These are phyloP conservation scores for Osmerus eperlanus DNA, from an alignment of 2,113 vertebrate genomes.

Conservation along the genomic window DNA sequence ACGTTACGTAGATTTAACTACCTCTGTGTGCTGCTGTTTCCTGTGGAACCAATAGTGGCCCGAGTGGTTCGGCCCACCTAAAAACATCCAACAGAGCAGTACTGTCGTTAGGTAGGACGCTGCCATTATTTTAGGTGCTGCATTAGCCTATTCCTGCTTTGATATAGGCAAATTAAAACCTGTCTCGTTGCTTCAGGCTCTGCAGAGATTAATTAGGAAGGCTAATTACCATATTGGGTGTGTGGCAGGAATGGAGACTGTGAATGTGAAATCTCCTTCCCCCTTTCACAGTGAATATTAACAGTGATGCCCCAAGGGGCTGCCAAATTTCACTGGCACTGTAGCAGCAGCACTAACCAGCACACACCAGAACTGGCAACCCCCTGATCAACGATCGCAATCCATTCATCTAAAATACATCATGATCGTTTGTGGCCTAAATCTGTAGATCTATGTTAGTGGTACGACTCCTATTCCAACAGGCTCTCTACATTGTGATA, in stretches of 20 bases:
- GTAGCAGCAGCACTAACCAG: not conserved
- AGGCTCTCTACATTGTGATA: constrained; percentile 20
- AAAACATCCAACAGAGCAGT: too few species aligned
- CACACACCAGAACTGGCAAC: constrained; percentile 8
- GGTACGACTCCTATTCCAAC: constrained; percentile 9
- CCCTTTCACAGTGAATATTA: constrained; percentile 72
- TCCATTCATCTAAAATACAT: constrained; percentile 1
- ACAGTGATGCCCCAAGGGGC: constrained; percentile 57
- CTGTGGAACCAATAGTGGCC: not conserved
- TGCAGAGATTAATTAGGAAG: constrained; percentile 70
- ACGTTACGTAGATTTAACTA: constrained; percentile 14
- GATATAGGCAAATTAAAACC: constrained; percentile 58
- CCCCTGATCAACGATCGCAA: constrained; percentile 6
- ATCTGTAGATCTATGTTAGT: not conserved
- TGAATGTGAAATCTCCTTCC: constrained; percentile 68
- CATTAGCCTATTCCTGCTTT: not conserved
- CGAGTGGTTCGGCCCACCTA: too few species aligned
- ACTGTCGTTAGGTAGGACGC: too few species aligned
- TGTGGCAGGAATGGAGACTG: constrained; percentile 62
- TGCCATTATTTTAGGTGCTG: constrained; percentile 39
- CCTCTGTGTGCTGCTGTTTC: constrained; percentile 11
- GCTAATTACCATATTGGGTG: constrained; percentile 67
- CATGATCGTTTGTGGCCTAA: not conserved
- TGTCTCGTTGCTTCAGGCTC: constrained; percentile 63
- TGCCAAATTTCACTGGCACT: constrained; percentile 56